Percentiles rank a stretch among this genome's conserved stretches.
These are phyloP conservation scores for Furnarius figulus DNA, from an alignment of 2,113 vertebrate genomes.

Conservation along the genomic window DNA sequence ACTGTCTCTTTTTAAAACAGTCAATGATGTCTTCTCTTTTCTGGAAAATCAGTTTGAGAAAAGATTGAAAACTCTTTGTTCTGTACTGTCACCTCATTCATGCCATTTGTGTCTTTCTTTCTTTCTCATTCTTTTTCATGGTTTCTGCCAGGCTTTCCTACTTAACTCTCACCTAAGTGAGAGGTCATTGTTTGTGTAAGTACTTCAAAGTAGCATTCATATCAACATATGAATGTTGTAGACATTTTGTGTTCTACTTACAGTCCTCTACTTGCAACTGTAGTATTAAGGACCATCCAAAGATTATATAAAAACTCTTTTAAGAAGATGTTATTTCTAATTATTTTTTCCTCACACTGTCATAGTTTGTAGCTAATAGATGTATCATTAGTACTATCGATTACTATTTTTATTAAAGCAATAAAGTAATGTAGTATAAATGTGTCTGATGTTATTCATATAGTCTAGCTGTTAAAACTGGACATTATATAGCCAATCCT, in stretches of 20 bases:
- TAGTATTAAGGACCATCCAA: background rate
- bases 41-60: background rate
- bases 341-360: background rate
- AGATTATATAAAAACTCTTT: background rate
- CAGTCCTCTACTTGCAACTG: background rate
- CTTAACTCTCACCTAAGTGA: slow-evolving; percentile 57
- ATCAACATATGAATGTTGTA: slow-evolving; percentile 56
- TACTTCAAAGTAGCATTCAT: slow-evolving; percentile 69
- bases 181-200: slow-evolving; percentile 61
- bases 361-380: background rate
- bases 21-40: background rate
- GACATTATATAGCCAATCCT: background rate
- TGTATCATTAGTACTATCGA: background rate
- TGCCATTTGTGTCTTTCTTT: slow-evolving; percentile 51
- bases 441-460: background rate
- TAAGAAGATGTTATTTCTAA: background rate
- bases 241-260: background rate
- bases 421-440: background rate
- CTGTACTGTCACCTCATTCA: background rate
- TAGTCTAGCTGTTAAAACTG: background rate
- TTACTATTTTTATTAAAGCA: background rate
- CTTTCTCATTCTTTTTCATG: slow-evolving; percentile 57
- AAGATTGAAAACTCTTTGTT: slow-evolving; percentile 11
- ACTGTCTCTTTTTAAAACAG: background rate
- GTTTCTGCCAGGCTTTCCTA: slow-evolving; percentile 69